These are phyloP conservation scores for Dysdera silvatica DNA, from an alignment of 1,140 invertebrate genomes.

Conservation along the genomic window DNA sequence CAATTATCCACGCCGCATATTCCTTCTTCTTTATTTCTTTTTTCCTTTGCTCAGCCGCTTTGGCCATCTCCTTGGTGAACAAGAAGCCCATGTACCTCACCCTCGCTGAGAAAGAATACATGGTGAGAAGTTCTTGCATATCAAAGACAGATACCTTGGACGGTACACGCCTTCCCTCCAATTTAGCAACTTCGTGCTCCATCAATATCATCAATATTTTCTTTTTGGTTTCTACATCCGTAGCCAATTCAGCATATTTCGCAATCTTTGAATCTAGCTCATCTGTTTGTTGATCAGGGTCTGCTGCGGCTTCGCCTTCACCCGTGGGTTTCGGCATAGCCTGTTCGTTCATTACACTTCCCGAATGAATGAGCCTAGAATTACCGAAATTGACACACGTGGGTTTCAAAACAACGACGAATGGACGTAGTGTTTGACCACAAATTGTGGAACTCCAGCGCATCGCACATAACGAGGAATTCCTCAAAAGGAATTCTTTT, in stretches of 20 bases:
- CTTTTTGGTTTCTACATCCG: conserved; percentile 16
- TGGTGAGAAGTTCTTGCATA: conserved; percentile 51
- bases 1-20: conserved; percentile 43
- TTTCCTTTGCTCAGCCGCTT: conserved; percentile 8
- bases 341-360: neutral
- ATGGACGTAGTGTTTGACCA: too few relatives aligned
- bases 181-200: conserved; percentile 19
- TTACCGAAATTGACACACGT: too few relatives aligned
- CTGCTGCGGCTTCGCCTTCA: too few relatives aligned
- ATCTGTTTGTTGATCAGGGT: conserved; percentile 4
- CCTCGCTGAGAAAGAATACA: conserved; percentile 47
- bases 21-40: conserved; percentile 32
- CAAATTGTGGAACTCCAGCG: too few relatives aligned
- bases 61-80: conserved; percentile 53
- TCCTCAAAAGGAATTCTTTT: too few relatives aligned
- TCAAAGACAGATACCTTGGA: conserved; percentile 18
- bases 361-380: too few relatives aligned
- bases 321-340: neutral
- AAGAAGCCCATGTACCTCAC: conserved; percentile 55
- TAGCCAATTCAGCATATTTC: conserved; percentile 21
- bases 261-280: conserved; percentile 4
- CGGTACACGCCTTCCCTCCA: conserved; percentile 28
- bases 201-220: conserved; percentile 23
- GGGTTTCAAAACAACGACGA: too few relatives aligned
- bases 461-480: too few relatives aligned